phyloP scores from a whole-genome alignment of 2,888 invertebrate species.

The Hypsopygia costalis region DNA sequence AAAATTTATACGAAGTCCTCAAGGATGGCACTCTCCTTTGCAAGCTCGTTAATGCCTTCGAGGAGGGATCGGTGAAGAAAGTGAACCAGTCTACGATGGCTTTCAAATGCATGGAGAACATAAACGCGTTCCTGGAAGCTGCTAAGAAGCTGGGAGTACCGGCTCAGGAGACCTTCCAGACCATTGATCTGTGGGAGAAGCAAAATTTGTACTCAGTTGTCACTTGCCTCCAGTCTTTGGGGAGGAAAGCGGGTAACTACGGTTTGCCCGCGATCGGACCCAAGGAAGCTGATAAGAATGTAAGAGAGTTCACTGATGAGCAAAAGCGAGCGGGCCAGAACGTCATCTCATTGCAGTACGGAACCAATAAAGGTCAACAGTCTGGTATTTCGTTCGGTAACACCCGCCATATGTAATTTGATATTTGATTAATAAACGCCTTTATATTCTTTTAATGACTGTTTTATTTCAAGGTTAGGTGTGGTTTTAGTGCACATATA shows the following conservation, averaged over 20 bases:
- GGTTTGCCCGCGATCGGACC: slow-evolving; percentile 96
- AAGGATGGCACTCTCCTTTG: slow-evolving; percentile 95
- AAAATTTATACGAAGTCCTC: slow-evolving; percentile 93
- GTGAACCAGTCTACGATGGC: slow-evolving; percentile 94
- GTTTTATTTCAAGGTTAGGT: slow-evolving; percentile 40
- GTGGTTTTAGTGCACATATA: neutral
- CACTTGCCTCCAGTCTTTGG: slow-evolving; percentile 95
- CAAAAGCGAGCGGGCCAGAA: slow-evolving; percentile 95
- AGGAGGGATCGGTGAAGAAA: slow-evolving; percentile 94
- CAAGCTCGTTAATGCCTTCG: slow-evolving; percentile 91
- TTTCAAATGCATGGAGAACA: slow-evolving; percentile 99
- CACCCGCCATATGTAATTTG: slow-evolving; percentile 94
- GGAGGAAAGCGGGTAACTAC: slow-evolving; percentile 92
- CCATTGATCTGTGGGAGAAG: slow-evolving; percentile 98
- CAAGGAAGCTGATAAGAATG: slow-evolving; percentile 97
- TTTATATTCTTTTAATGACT: slow-evolving; percentile 46
- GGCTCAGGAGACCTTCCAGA: slow-evolving; percentile 97
- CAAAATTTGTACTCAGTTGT: slow-evolving; percentile 98
- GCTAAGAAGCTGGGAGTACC: slow-evolving; percentile 94
- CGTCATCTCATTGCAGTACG: slow-evolving; percentile 96
- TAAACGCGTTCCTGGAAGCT: slow-evolving; percentile 93
- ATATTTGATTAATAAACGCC: slow-evolving; percentile 22
- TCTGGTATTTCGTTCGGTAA: slow-evolving; percentile 97
- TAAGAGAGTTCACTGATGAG: slow-evolving; percentile 95
- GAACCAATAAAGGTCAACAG: slow-evolving; percentile 98